Percentiles rank a stretch among this genome's conserved stretches.
Evolutionary conservation across 2,888 invertebrate genomes (phyloP).

Genomic region (Tolmerus cingulatus): DNA sequence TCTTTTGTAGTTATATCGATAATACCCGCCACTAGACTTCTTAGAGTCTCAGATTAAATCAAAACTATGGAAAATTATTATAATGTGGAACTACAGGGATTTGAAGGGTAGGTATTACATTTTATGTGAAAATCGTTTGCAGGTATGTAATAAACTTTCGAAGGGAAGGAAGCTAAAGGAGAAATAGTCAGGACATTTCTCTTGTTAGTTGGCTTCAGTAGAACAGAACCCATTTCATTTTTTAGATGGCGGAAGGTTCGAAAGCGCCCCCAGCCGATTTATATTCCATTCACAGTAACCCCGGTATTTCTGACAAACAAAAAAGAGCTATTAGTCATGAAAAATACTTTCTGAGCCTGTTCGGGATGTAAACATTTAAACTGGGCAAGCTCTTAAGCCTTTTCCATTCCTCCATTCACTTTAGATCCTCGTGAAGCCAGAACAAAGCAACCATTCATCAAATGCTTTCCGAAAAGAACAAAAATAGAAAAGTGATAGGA

Average conservation of each 20-base stretch:
- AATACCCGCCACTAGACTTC: neutral
- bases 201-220: neutral
- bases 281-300: neutral
- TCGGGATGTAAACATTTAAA: conserved; percentile 32
- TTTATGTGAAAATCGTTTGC: neutral
- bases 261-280: neutral
- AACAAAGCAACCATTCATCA: conserved; percentile 45
- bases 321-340: neutral
- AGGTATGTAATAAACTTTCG: neutral
- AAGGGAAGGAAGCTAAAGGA: neutral
- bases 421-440: neutral
- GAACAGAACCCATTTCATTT: neutral
- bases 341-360: conserved; percentile 23
- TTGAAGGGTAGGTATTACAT: neutral
- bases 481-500: conserved; percentile 45
- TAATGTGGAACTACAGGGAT: neutral
- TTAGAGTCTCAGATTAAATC: neutral
- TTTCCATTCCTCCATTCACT: neutral
- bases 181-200: neutral
- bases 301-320: neutral
- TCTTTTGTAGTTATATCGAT: neutral
- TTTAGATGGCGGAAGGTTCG: neutral
- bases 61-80: neutral
- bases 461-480: conserved; percentile 40
- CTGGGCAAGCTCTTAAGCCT: conserved; percentile 4